These are phyloP conservation scores for Paracentrotus lividus DNA, from an alignment of 53 echinoderm and acorn worm species.

Conservation along the genomic window DNA sequence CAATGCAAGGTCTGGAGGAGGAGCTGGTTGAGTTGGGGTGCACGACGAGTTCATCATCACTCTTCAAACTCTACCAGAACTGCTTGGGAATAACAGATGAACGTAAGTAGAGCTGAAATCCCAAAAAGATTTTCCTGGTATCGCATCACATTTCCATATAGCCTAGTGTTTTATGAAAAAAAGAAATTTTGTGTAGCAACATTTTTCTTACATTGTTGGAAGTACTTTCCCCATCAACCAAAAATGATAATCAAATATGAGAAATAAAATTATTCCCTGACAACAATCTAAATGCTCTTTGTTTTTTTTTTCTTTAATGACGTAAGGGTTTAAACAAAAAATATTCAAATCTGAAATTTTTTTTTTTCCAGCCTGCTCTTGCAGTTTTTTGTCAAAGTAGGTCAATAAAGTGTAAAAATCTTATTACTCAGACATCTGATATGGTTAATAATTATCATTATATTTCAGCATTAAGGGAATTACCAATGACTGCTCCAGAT, in stretches of 20 bases:
- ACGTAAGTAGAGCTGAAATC: not conserved
- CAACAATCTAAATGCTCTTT: too few species aligned
- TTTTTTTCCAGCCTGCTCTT: not conserved
- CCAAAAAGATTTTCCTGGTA: too few species aligned
- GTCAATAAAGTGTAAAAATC: not conserved
- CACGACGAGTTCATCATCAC: not conserved
- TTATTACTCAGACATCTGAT: not conserved
- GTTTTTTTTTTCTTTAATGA: too few species aligned
- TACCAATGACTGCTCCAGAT: not conserved
- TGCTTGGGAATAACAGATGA: conserved; percentile 30
- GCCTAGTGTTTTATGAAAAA: too few species aligned
- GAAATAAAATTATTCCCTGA: too few species aligned
- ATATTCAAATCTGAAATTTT: not conserved
- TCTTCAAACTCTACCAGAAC: conserved; percentile 9
- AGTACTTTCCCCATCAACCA: too few species aligned
- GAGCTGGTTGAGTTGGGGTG: conserved; percentile 7
- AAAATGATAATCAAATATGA: too few species aligned
- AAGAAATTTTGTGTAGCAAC: too few species aligned
- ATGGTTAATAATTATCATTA: not conserved
- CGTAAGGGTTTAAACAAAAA: too few species aligned
- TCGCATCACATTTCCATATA: too few species aligned
- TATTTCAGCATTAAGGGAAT: conserved; percentile 14
- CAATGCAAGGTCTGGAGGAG: conserved; percentile 11
- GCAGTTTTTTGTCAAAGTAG: too few species aligned
- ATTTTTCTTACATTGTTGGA: too few species aligned